These are phyloP conservation scores for Abrostola tripartita DNA, from an alignment of 2,888 invertebrate genomes.

Conservation along the genomic window DNA sequence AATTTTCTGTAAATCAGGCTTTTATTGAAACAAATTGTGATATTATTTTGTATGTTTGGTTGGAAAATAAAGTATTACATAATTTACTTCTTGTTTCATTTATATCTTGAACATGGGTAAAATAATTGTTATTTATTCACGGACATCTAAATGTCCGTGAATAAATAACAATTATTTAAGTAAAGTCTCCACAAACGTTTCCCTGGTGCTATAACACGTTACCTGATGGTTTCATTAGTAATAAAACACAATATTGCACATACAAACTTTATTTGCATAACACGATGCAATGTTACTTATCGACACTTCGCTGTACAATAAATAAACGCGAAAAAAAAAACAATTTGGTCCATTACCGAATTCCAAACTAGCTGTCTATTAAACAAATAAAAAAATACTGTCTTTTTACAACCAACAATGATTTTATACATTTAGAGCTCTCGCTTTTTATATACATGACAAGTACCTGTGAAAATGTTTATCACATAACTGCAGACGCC, in stretches of 20 bases:
- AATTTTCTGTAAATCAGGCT: background rate
- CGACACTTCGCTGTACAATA: slow-evolving; percentile 62
- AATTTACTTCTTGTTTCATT: slow-evolving; percentile 21
- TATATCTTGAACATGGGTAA: too few relatives aligned
- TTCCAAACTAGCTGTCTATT: slow-evolving; percentile 51
- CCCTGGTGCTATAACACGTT: background rate
- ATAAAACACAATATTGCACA: slow-evolving; percentile 60
- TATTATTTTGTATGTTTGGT: slow-evolving; percentile 57
- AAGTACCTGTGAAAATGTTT: background rate
- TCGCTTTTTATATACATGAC: background rate
- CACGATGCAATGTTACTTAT: slow-evolving; percentile 62
- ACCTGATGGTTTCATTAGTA: slow-evolving; percentile 15
- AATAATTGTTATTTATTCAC: too few relatives aligned
- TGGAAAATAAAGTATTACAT: slow-evolving; percentile 59
- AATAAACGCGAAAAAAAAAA: slow-evolving; percentile 60
- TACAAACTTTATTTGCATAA: slow-evolving; percentile 79
- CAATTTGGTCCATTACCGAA: slow-evolving; percentile 59
- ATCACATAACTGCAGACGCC: too few relatives aligned
- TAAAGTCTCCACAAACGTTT: too few relatives aligned
- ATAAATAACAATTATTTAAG: too few relatives aligned
- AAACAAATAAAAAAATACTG: slow-evolving; percentile 48
- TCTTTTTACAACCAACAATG: slow-evolving; percentile 47
- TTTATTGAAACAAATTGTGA: slow-evolving; percentile 52
- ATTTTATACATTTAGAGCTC: slow-evolving; percentile 50
- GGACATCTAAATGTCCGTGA: too few relatives aligned